Evolutionary conservation across 2,797 vertebrate species (phyloP).

Genomic region (Notoglanidium macrostoma): DNA sequence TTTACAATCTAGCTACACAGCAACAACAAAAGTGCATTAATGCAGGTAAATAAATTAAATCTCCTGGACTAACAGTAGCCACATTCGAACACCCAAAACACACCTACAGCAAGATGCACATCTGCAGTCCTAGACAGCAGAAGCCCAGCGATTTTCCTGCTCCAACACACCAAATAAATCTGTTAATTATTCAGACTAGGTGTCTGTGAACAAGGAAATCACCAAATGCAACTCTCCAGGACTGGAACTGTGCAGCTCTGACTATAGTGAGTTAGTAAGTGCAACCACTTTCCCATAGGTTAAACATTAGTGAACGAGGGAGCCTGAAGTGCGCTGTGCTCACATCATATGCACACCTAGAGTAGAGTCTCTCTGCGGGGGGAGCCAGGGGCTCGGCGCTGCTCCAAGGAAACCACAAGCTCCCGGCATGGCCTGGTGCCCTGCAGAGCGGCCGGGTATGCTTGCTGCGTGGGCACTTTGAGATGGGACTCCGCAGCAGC

Average conservation of each 20-base stretch:
- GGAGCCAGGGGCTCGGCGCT: slow-evolving; percentile 56
- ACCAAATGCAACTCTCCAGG: slow-evolving; percentile 1
- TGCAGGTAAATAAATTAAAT: too few species aligned
- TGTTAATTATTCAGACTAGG: background rate
- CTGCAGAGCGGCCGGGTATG: slow-evolving; percentile 42
- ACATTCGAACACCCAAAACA: background rate
- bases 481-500: slow-evolving; percentile 22
- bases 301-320: slow-evolving; percentile 43
- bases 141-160: background rate
- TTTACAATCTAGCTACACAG: too few species aligned
- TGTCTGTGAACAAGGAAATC: background rate
- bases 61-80: background rate
- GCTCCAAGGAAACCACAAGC: slow-evolving; percentile 59
- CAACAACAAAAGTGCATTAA: too few species aligned
- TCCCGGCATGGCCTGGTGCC: slow-evolving; percentile 60
- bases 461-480: slow-evolving; percentile 57
- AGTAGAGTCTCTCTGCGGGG: slow-evolving; percentile 74
- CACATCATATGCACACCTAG: slow-evolving; percentile 59
- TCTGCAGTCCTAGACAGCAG: background rate
- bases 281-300: slow-evolving; percentile 46
- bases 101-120: background rate
- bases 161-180: background rate
- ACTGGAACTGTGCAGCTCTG: background rate
- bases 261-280: slow-evolving; percentile 44
- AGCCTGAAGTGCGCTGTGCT: slow-evolving; percentile 60